phyloP scores from a whole-genome alignment of 2,888 invertebrate genomes.

The Cylindroiulus punctatus region DNA sequence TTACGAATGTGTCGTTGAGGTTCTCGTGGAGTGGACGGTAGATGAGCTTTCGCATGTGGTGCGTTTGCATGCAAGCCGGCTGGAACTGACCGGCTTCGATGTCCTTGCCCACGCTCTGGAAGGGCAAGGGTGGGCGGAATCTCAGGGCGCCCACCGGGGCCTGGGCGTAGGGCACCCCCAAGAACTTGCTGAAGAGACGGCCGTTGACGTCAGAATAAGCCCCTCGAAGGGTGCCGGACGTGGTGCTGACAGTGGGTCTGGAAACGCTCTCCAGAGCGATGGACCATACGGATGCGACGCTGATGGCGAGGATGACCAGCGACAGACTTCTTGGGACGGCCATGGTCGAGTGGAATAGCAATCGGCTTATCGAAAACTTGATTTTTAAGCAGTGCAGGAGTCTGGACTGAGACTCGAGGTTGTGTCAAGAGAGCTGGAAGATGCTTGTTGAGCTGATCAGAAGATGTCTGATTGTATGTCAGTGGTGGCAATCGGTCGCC shows the following conservation, averaged over 20 bases:
- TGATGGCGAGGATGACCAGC: neutral
- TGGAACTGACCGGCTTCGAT: slow-evolving; percentile 58
- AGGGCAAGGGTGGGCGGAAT: slow-evolving; percentile 59
- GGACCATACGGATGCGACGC: neutral
- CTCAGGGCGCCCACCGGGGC: slow-evolving; percentile 60
- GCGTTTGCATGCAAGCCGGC: slow-evolving; percentile 61
- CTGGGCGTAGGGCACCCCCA: slow-evolving; percentile 62
- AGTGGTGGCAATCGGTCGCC: neutral
- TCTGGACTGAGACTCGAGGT: neutral
- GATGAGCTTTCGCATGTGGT: slow-evolving; percentile 60
- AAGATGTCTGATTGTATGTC: neutral
- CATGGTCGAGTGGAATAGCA: neutral
- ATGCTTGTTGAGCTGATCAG: slow-evolving; percentile 1
- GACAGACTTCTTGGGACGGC: slow-evolving; percentile 1
- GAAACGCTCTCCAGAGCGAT: neutral
- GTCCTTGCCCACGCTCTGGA: slow-evolving; percentile 71
- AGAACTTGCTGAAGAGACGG: slow-evolving; percentile 58
- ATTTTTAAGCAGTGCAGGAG: neutral
- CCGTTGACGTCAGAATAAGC: neutral
- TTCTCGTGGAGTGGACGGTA: slow-evolving; percentile 60
- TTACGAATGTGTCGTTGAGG: slow-evolving; percentile 56
- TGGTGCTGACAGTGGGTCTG: slow-evolving; percentile 46
- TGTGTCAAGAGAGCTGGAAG: neutral
- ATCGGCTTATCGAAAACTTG: neutral
- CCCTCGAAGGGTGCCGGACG: slow-evolving; percentile 56